Evolutionary conservation across 2,797 vertebrate genomes (phyloP).

Genomic region (Podarcis siculus): DNA sequence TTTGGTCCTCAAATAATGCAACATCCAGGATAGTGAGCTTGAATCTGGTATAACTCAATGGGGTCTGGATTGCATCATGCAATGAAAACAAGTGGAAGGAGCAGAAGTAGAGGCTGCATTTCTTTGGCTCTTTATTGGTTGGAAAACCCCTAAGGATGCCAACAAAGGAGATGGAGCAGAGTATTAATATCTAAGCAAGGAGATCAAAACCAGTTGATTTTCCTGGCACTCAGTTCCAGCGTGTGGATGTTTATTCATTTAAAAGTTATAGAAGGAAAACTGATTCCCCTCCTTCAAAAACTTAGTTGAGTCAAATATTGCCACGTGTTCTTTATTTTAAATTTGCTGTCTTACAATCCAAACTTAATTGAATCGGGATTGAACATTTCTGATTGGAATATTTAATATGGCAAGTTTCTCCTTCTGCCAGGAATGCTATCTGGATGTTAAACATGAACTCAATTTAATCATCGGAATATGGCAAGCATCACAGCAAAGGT

Average conservation of each 20-base stretch:
- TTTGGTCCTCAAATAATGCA: constrained; percentile 43
- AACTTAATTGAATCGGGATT: constrained; percentile 76
- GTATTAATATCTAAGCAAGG: constrained; percentile 82
- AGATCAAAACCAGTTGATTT: constrained; percentile 84
- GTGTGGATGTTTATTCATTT: constrained; percentile 79
- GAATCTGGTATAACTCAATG: constrained; percentile 76
- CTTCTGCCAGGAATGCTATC: constrained; percentile 74
- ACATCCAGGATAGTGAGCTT: constrained; percentile 69
- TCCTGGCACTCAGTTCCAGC: constrained; percentile 73
- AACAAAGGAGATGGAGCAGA: constrained; percentile 75
- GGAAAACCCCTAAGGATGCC: constrained; percentile 75
- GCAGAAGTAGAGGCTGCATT: constrained; percentile 71
- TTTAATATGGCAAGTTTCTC: constrained; percentile 79
- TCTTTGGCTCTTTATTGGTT: constrained; percentile 77
- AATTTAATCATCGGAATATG: constrained; percentile 75
- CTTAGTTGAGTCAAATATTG: constrained; percentile 78
- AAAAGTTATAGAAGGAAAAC: constrained; percentile 68
- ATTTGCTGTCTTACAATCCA: constrained; percentile 77
- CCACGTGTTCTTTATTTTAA: constrained; percentile 82
- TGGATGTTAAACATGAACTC: constrained; percentile 80
- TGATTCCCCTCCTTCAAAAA: constrained; percentile 18
- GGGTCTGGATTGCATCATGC: constrained; percentile 73
- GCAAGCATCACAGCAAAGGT: constrained; percentile 72
- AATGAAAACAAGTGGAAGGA: constrained; percentile 76
- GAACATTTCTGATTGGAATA: constrained; percentile 80